A percentile compares a stretch with the other conserved stretches of the same genome.
Conservation (phyloP, 2,888 invertebrate genomes). For the Athalia cordata region DNA sequence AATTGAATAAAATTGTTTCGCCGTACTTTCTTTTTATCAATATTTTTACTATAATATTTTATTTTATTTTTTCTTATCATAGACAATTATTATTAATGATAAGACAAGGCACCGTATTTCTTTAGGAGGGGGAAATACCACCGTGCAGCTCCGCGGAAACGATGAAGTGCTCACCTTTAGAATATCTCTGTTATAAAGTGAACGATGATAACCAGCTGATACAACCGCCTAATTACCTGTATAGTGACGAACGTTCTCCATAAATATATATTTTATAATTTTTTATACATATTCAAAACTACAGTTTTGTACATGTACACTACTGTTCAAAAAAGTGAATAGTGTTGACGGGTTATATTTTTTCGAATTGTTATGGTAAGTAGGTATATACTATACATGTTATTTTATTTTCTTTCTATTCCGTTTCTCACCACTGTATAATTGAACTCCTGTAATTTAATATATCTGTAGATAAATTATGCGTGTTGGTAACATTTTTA, state of each 20-base stretch:
- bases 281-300: too few species aligned
- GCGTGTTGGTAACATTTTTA: too few species aligned
- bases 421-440: background rate
- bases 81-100: conserved; percentile 12
- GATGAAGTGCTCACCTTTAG: conserved; percentile 49
- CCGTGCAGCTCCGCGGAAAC: background rate
- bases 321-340: too few species aligned
- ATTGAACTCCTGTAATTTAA: too few species aligned
- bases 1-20: too few species aligned
- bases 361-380: conserved; percentile 11
- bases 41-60: background rate
- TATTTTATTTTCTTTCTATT: background rate
- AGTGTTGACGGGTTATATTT: background rate
- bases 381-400: background rate
- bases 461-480: too few species aligned
- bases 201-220: conserved; percentile 58
- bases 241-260: conserved; percentile 8
- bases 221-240: conserved; percentile 51
- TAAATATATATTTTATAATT: background rate
- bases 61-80: background rate
- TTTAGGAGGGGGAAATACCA: background rate
- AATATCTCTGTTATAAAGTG: conserved; percentile 53
- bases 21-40: too few species aligned
- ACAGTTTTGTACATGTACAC: too few species aligned
- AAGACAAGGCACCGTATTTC: conserved; percentile 28